phyloP scores from a whole-genome alignment of 2,113 vertebrate genomes.

The Tachysurus fulvidraco region DNA sequence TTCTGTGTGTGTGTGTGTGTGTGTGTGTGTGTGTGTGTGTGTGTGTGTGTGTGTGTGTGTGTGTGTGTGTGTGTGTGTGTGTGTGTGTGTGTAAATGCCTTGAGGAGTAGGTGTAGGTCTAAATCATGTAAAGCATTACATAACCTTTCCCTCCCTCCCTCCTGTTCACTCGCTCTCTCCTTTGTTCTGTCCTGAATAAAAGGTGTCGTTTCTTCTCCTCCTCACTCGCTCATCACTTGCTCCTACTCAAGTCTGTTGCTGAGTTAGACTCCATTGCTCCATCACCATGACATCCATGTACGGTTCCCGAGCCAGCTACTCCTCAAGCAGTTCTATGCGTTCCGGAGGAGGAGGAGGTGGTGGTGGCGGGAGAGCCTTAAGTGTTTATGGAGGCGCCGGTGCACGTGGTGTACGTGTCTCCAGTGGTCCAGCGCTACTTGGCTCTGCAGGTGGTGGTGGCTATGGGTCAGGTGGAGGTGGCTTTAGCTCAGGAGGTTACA shows the following conservation, averaged over 20 bases:
- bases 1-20: background rate
- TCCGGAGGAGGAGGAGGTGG: background rate
- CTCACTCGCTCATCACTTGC: constrained; percentile 38
- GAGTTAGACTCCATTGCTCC: constrained; percentile 5
- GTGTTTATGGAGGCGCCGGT: constrained; percentile 49
- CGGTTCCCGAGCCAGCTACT: background rate
- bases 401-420: constrained; percentile 52
- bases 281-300: constrained; percentile 31
- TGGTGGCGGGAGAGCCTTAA: constrained; percentile 21
- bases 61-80: background rate
- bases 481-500: background rate
- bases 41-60: too few species aligned
- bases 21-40: too few species aligned
- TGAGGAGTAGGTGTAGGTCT: constrained; percentile 27
- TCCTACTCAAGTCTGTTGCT: constrained; percentile 31
- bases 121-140: background rate
- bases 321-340: constrained; percentile 30
- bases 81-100: constrained; percentile 27
- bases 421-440: constrained; percentile 3
- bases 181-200: constrained; percentile 44
- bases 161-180: background rate
- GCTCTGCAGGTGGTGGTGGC: background rate
- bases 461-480: background rate
- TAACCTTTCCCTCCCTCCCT: constrained; percentile 14
- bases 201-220: background rate